Conservation (phyloP, 2,888 invertebrate species). For the Odontothrips loti region DNA sequence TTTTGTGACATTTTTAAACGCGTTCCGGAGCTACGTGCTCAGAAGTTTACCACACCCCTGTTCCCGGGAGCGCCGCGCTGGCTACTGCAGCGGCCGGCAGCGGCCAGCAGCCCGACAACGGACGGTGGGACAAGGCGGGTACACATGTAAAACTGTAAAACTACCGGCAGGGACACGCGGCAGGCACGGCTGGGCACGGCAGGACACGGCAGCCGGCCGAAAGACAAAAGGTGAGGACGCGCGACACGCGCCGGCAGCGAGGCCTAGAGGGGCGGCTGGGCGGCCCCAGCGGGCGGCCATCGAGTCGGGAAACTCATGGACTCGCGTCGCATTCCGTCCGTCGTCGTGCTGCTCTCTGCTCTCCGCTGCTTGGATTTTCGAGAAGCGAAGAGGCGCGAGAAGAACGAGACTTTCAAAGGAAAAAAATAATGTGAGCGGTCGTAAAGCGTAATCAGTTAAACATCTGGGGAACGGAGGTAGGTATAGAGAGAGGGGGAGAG, state of each 20-base stretch:
- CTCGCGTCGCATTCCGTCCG: neutral
- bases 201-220: too few relatives aligned
- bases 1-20: too few relatives aligned
- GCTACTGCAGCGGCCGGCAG: too few relatives aligned
- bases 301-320: constrained; percentile 16
- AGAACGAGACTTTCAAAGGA: neutral
- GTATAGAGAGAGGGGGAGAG: neutral
- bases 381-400: neutral
- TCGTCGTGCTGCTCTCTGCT: too few relatives aligned
- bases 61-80: too few relatives aligned
- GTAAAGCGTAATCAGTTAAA: constrained; percentile 6
- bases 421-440: neutral
- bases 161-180: neutral
- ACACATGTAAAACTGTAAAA: neutral
- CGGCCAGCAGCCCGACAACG: too few relatives aligned
- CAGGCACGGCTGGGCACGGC: neutral
- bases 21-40: too few relatives aligned
- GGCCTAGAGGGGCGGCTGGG: too few relatives aligned
- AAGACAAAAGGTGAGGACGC: too few relatives aligned
- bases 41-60: too few relatives aligned
- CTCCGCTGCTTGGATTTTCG: too few relatives aligned
- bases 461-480: neutral
- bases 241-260: too few relatives aligned
- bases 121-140: neutral
- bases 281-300: neutral